Conservation (phyloP, 2,888 invertebrate genomes). For the Clunio marinus region DNA sequence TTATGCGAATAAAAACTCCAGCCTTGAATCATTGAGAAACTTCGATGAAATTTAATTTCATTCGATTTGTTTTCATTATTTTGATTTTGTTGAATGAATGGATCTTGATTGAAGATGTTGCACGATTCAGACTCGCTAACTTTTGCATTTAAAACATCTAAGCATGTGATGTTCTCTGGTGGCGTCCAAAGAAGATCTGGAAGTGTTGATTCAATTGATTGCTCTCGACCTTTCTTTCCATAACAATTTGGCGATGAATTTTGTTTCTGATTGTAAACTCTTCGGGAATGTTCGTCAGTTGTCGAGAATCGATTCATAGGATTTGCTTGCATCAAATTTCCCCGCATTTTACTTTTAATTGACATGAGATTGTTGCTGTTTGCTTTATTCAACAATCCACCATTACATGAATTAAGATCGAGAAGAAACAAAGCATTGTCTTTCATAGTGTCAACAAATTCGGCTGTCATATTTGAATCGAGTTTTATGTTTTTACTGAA, state of each 20-base stretch:
- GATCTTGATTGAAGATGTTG: conserved; percentile 46
- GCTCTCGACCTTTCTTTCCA: neutral
- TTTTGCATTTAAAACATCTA: conserved; percentile 46
- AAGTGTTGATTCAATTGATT: neutral
- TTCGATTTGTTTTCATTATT: conserved; percentile 48
- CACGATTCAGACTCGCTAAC: conserved; percentile 38
- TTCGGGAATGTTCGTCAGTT: conserved; percentile 4
- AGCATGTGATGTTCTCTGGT: conserved; percentile 50
- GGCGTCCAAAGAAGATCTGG: conserved; percentile 49
- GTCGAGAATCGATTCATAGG: conserved; percentile 11
- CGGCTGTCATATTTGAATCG: conserved; percentile 28
- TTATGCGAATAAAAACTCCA: conserved; percentile 44
- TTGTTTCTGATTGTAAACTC: conserved; percentile 23
- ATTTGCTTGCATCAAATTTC: conserved; percentile 26
- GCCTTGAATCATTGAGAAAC: conserved; percentile 78
- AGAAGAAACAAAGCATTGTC: conserved; percentile 92
- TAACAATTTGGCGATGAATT: conserved; percentile 23
- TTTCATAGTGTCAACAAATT: conserved; percentile 67
- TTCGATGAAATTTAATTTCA: conserved; percentile 70
- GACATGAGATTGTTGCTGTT: conserved; percentile 27
- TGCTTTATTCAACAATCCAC: conserved; percentile 33
- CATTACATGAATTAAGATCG: conserved; percentile 56
- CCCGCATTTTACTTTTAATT: conserved; percentile 13
- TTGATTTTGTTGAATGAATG: conserved; percentile 49
- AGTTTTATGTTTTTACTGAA: conserved; percentile 41